A percentile compares a stretch with the other conserved stretches of the same genome.
These are phyloP conservation scores for Polypedilum pembai DNA, from an alignment of 1,140 invertebrate genomes.

Conservation along the genomic window DNA sequence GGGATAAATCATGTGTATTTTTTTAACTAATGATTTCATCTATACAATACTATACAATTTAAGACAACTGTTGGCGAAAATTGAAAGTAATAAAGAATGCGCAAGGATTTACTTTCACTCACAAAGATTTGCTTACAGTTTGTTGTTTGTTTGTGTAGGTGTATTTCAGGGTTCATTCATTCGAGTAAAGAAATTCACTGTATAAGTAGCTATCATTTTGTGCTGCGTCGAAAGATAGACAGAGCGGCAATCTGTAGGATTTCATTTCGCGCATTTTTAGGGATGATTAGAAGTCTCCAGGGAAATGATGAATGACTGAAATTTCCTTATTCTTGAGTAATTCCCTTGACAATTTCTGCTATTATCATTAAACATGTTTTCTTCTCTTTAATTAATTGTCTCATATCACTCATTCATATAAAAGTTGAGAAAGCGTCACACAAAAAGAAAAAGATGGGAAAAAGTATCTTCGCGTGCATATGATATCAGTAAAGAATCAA, in stretches of 20 bases:
- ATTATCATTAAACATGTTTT: neutral
- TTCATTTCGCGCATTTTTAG: neutral
- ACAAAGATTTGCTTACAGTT: too few species aligned
- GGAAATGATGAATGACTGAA: neutral
- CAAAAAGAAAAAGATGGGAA: neutral
- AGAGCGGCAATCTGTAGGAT: too few species aligned
- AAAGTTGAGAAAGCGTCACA: neutral
- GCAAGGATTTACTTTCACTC: too few species aligned
- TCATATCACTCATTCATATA: too few species aligned
- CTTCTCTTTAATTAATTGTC: neutral
- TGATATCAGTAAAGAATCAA: neutral
- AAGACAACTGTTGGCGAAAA: neutral
- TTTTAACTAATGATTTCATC: slow-evolving; percentile 19
- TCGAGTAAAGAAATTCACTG: too few species aligned
- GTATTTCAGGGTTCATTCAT: too few species aligned
- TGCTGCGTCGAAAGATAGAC: too few species aligned
- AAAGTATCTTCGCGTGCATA: neutral
- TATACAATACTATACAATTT: neutral
- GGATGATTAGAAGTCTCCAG: neutral
- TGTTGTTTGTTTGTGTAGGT: too few species aligned
- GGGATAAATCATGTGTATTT: slow-evolving; percentile 4
- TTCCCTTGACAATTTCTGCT: neutral
- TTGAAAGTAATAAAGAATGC: too few species aligned
- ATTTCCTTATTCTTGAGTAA: neutral
- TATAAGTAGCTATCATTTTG: too few species aligned